Evolutionary conservation across 2,888 invertebrate species (phyloP).

Genomic region (Embidobia sp.): DNA sequence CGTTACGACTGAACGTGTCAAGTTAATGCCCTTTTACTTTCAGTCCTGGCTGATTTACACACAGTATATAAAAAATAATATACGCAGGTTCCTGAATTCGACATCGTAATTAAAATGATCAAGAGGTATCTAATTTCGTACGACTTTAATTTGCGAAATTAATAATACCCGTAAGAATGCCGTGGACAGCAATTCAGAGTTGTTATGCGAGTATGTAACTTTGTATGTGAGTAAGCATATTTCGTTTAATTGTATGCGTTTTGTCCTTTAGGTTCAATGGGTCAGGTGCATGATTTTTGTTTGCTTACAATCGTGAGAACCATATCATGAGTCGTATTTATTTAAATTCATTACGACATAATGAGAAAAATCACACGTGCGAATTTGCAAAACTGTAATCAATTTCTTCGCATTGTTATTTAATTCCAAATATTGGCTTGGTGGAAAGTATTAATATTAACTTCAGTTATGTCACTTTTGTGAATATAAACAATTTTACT

Average conservation of each 20-base stretch:
- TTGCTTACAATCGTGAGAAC: constrained; percentile 8
- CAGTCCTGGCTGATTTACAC: constrained; percentile 12
- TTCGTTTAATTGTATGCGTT: constrained; percentile 27
- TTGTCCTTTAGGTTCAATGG: constrained; percentile 1
- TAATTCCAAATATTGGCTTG: too few species aligned
- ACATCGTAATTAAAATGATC: too few species aligned
- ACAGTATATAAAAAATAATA: constrained; percentile 10
- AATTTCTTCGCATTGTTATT: too few species aligned
- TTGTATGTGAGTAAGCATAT: constrained; percentile 31
- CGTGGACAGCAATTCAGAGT: constrained; percentile 1
- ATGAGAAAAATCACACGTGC: too few species aligned
- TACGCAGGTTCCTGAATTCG: too few species aligned
- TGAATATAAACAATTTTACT: too few species aligned
- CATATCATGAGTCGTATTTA: not conserved
- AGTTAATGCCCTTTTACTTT: constrained; percentile 31
- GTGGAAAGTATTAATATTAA: too few species aligned
- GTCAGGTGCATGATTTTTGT: constrained; percentile 22
- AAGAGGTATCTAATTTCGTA: constrained; percentile 4
- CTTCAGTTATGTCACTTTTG: too few species aligned
- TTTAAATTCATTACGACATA: too few species aligned
- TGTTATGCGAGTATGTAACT: constrained; percentile 15
- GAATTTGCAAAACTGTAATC: too few species aligned
- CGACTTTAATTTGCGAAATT: constrained; percentile 13
- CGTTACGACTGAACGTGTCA: constrained; percentile 19
- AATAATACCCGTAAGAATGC: constrained; percentile 11